Percentiles rank a stretch among this genome's conserved stretches.
Evolutionary conservation across 2,797 vertebrate genomes (phyloP).

Genomic region (Rhinella marina): DNA sequence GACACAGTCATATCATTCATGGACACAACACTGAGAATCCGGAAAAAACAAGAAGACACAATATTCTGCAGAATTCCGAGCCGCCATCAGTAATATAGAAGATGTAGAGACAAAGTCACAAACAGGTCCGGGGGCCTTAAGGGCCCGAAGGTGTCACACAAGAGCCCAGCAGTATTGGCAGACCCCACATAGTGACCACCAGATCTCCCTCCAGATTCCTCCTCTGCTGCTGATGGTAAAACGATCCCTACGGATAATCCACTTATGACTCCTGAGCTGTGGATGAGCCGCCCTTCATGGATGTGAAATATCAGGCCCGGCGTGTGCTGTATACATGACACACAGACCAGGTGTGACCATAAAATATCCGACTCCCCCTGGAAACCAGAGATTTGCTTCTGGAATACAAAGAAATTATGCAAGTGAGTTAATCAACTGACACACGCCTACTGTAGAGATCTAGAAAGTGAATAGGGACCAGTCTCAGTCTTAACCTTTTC

Average conservation of each 20-base stretch:
- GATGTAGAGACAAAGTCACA: no score
- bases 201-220: neutral
- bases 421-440: neutral
- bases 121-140: no score
- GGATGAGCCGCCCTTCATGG: neutral
- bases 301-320: conserved; percentile 36
- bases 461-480: no score
- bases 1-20: no score
- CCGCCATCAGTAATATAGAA: no score
- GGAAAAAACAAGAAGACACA: no score
- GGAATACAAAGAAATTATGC: neutral
- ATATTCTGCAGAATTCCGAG: no score
- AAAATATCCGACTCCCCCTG: neutral
- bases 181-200: neutral
- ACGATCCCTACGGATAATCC: neutral
- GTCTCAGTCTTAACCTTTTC: neutral
- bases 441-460: neutral
- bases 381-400: neutral
- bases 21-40: no score
- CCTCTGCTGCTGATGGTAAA: neutral
- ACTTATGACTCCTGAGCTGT: neutral
- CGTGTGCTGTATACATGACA: conserved; percentile 30
- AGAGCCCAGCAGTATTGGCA: no score
- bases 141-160: no score
- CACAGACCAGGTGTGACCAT: neutral